A percentile compares a stretch with the other conserved stretches of the same genome.
Conservation (phyloP, 1,140 invertebrate genomes). For the Brachionus paranguensis region DNA sequence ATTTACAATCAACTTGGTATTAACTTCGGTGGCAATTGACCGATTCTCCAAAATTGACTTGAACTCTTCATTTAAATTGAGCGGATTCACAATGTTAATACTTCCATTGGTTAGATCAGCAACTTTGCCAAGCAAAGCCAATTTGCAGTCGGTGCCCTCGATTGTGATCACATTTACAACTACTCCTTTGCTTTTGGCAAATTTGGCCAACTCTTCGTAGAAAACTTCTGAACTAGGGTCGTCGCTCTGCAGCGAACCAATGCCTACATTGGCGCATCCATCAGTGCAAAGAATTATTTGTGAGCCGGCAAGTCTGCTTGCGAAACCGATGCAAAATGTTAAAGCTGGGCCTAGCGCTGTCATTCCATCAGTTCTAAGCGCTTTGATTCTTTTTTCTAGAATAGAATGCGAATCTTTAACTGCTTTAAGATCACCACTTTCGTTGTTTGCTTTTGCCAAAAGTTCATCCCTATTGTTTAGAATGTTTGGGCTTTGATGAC, state of each 20-base stretch:
- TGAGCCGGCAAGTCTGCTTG: constrained; percentile 47
- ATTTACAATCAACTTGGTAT: constrained; percentile 32
- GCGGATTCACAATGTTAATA: constrained; percentile 44
- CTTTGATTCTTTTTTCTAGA: constrained; percentile 42
- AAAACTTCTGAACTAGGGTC: constrained; percentile 44
- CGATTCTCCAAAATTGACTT: constrained; percentile 29
- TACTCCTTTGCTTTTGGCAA: constrained; percentile 48
- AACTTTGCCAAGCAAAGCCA: constrained; percentile 50
- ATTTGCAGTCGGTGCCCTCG: constrained; percentile 51
- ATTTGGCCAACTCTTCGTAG: constrained; percentile 46
- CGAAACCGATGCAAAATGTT: constrained; percentile 47
- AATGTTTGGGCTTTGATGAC: background rate
- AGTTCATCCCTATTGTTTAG: constrained; percentile 43
- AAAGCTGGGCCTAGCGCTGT: constrained; percentile 52
- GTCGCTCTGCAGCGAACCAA: constrained; percentile 46
- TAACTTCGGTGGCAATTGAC: background rate
- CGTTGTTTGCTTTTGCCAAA: constrained; percentile 42
- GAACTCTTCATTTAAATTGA: constrained; percentile 29
- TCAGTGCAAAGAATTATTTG: constrained; percentile 54
- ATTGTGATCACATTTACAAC: constrained; percentile 52
- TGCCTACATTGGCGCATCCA: constrained; percentile 51
- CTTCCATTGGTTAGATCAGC: constrained; percentile 51
- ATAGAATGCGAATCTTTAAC: constrained; percentile 43
- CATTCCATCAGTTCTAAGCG: constrained; percentile 43
- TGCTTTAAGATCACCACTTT: constrained; percentile 42